Percentiles rank a stretch among this genome's conserved stretches.
These are phyloP conservation scores for Epinotia bilunana DNA, from an alignment of 2,888 invertebrate species.

Conservation along the genomic window DNA sequence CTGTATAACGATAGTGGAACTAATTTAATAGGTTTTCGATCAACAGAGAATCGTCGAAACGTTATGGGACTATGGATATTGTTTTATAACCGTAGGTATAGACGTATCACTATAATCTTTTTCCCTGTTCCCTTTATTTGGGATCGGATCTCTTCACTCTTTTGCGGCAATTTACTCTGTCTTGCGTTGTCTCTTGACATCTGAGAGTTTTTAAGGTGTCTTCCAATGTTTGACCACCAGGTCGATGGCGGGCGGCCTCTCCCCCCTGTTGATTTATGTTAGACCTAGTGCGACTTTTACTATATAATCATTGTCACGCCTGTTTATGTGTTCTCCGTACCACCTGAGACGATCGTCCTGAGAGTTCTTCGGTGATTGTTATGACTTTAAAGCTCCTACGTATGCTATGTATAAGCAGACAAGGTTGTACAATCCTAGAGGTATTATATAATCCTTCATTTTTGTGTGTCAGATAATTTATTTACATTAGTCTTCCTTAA, in stretches of 20 bases:
- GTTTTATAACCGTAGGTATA: background rate
- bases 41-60: background rate
- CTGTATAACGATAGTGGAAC: constrained; percentile 4
- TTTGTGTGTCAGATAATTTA: no score
- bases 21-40: constrained; percentile 12
- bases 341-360: no score
- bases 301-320: background rate
- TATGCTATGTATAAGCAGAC: no score
- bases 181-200: background rate
- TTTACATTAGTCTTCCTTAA: no score
- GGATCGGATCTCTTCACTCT: background rate
- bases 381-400: no score
- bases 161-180: background rate
- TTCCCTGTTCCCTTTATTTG: background rate
- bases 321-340: background rate
- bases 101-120: background rate
- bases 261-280: background rate
- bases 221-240: background rate
- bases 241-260: background rate
- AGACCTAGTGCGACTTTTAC: background rate
- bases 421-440: no score
- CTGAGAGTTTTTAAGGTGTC: background rate
- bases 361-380: no score
- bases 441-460: no score
- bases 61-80: background rate